These are phyloP conservation scores for Oncorhynchus keta DNA, from an alignment of 2,113 vertebrate genomes.

Conservation along the genomic window DNA sequence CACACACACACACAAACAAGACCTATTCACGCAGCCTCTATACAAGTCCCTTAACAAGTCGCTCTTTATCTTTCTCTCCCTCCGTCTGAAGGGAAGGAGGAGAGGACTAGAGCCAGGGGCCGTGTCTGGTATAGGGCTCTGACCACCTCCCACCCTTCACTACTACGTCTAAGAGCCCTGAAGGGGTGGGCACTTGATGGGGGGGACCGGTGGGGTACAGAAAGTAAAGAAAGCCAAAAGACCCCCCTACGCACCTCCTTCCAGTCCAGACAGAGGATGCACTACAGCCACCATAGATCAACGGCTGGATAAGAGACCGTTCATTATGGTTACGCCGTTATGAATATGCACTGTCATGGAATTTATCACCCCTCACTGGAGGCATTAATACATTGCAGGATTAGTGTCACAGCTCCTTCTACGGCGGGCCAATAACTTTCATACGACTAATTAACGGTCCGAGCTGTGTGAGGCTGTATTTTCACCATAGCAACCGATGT, in stretches of 20 bases:
- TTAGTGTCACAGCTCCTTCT: background rate
- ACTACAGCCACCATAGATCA: background rate
- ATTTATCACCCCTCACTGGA: slow-evolving; percentile 2
- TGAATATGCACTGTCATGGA: background rate
- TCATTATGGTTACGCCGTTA: background rate
- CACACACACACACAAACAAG: slow-evolving; percentile 35
- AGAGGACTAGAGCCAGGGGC: slow-evolving; percentile 66
- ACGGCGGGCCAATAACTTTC: background rate
- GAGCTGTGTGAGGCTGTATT: background rate
- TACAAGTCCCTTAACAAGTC: slow-evolving; percentile 40
- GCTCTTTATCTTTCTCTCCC: slow-evolving; percentile 58
- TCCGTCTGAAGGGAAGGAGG: slow-evolving; percentile 78
- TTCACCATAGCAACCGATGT: background rate
- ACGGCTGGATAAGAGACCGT: background rate
- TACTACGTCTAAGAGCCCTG: background rate
- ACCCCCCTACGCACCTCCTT: background rate
- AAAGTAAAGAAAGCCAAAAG: background rate
- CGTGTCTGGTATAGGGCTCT: background rate
- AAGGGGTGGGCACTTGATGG: background rate
- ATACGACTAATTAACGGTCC: background rate
- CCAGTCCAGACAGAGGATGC: background rate
- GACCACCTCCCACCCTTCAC: background rate
- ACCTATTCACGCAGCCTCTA: slow-evolving; percentile 40
- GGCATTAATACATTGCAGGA: background rate
- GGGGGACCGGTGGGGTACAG: background rate